These are phyloP conservation scores for Willowsia nigromaculata DNA, from an alignment of 2,888 invertebrate genomes.

Conservation along the genomic window DNA sequence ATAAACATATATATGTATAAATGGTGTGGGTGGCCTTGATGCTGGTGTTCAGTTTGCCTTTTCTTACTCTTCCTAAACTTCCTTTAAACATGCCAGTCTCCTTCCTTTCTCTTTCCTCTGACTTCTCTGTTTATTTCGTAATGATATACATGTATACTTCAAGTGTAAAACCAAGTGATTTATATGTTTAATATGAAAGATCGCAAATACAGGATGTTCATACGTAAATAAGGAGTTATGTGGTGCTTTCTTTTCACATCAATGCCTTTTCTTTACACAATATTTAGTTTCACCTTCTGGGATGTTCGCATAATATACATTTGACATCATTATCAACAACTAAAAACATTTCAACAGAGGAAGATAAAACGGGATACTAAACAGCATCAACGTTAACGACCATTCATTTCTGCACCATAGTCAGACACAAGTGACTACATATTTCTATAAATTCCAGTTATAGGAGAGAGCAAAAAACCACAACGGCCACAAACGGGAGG, in stretches of 20 bases:
- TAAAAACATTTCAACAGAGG: background rate
- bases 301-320: background rate
- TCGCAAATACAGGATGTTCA: background rate
- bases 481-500: conserved; percentile 38
- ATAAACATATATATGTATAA: conserved; percentile 1
- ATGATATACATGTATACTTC: background rate
- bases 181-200: background rate
- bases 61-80: background rate
- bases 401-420: background rate
- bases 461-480: conserved; percentile 19
- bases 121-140: background rate
- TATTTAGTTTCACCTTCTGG: conserved; percentile 15
- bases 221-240: conserved; percentile 21
- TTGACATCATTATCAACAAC: conserved; percentile 48
- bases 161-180: background rate
- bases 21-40: conserved; percentile 27
- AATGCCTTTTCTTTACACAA: background rate
- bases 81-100: conserved; percentile 7
- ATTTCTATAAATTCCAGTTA: background rate
- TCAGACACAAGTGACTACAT: background rate
- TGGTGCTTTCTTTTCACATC: conserved; percentile 33
- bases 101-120: background rate
- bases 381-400: background rate
- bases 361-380: background rate
- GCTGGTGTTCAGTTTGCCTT: background rate